Evolutionary conservation across 2,797 vertebrate species (phyloP).

Genomic region (Parotocinclus haroldoi): DNA sequence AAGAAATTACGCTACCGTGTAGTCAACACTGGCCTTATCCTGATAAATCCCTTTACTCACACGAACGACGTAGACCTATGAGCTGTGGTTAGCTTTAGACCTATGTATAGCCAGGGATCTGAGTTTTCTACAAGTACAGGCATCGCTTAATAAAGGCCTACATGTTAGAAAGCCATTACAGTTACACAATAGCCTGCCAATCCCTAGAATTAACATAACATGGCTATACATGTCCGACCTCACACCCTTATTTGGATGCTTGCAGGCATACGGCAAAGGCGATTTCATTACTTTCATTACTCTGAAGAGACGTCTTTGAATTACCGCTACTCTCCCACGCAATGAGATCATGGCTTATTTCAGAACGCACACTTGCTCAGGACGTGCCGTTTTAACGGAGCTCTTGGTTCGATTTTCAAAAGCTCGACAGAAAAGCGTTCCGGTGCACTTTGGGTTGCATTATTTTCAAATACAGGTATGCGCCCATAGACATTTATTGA

Average conservation of each 20-base stretch:
- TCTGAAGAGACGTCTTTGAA: conserved; percentile 4
- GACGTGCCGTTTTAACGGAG: no score
- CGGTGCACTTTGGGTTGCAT: no score
- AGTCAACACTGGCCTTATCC: conserved; percentile 2
- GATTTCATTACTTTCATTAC: conserved; percentile 11
- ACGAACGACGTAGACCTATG: no score
- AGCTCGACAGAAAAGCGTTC: no score
- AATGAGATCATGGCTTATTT: conserved; percentile 21
- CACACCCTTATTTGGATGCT: neutral
- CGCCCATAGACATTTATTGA: no score
- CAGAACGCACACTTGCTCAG: neutral
- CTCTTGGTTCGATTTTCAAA: no score
- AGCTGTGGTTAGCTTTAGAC: neutral
- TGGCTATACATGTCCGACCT: conserved; percentile 24
- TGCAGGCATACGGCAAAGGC: neutral
- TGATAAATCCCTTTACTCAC: conserved; percentile 5
- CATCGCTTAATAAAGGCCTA: neutral
- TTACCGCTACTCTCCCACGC: neutral
- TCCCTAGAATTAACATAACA: conserved; percentile 6
- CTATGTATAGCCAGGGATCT: conserved; percentile 5
- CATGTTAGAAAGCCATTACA: conserved; percentile 17
- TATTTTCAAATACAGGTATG: no score
- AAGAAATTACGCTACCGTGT: neutral
- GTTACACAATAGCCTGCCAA: neutral
- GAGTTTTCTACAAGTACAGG: conserved; percentile 15